Evolutionary conservation across 2,888 invertebrate genomes (phyloP), one percentile per base, ranked within the genome.

Genomic region (Melipona bicolor): DNA sequence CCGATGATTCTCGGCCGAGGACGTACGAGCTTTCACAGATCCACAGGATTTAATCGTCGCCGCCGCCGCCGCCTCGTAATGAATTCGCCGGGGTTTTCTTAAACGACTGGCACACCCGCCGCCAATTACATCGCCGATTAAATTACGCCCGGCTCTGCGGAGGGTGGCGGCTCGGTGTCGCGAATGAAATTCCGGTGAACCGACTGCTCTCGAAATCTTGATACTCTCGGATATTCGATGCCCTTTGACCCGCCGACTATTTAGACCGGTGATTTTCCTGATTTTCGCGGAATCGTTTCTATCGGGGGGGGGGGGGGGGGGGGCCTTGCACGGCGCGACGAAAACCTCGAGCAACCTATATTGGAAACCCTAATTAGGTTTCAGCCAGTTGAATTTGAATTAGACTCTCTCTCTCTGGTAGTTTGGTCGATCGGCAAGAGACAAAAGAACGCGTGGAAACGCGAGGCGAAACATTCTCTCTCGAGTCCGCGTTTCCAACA

Each of bases 61-160:
- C 75, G 72, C 43, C 27, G 32, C 56, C 75, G 72, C 56, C 71
- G 72, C 49, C 27, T 65, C 59, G 62, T 82, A 84, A 84, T 77
- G 83, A 77, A 84, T 84, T 84, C 77, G 64, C 70, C 72, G 15
- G 64, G 78, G 65, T 74, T 82, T 81, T 81, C 82, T 82, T 84
- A 74, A 78, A 78, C 78, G 76, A 27, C 67, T 19, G 61, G 62
- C 52, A 75, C 68, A 52, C 59, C 52, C 76, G 75, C 82, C 74
- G 73, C 82, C 83, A 83, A 83, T 79, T 80, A 77, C 84, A 83
- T 83, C 80, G 80, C 27, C 80, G 80, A 85, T 85, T 79, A 80
- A 85, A 85, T 85, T 85, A 85, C 79, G 62, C 36, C 67, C 24
- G 27, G 59, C 32, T 32, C 32, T 32, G 32, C 56, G 67, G 52